Conservation (phyloP, 2,113 vertebrate genomes). For the Oryzias woworae region DNA sequence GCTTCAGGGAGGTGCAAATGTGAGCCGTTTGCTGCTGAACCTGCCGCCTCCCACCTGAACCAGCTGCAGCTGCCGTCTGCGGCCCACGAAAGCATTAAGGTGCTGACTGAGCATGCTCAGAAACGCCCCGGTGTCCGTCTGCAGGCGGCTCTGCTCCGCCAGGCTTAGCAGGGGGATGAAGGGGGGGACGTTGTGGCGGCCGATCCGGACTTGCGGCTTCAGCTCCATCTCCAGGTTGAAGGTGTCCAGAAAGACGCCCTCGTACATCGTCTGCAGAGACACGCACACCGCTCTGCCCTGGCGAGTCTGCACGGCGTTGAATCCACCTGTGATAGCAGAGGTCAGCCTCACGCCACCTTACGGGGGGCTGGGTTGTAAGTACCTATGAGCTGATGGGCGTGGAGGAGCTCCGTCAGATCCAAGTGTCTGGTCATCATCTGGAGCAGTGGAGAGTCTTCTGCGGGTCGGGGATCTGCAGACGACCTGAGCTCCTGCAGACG, state of each 20-base stretch:
- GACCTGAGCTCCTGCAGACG: slow-evolving; percentile 42
- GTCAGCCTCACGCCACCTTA: too few relatives aligned
- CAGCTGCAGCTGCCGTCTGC: slow-evolving; percentile 73
- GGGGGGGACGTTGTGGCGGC: slow-evolving; percentile 75
- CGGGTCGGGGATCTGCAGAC: slow-evolving; percentile 14
- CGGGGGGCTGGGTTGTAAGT: neutral
- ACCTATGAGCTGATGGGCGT: slow-evolving; percentile 74
- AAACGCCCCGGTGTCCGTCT: slow-evolving; percentile 61
- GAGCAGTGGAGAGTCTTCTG: slow-evolving; percentile 33
- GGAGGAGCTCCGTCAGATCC: slow-evolving; percentile 70
- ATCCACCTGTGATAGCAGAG: slow-evolving; percentile 63
- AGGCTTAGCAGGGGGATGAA: slow-evolving; percentile 70
- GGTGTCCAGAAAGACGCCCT: slow-evolving; percentile 68
- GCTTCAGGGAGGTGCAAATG: neutral
- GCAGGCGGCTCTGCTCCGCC: slow-evolving; percentile 46
- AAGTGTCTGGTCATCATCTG: slow-evolving; percentile 59
- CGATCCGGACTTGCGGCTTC: slow-evolving; percentile 57
- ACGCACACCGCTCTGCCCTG: slow-evolving; percentile 66
- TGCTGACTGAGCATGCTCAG: slow-evolving; percentile 63
- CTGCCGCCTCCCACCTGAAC: slow-evolving; percentile 63
- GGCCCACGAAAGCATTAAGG: slow-evolving; percentile 72
- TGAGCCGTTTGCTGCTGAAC: too few relatives aligned
- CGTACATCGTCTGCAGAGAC: slow-evolving; percentile 67
- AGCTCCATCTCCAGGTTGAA: slow-evolving; percentile 75
- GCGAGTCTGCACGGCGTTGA: slow-evolving; percentile 58